Base-by-base conservation (phyloP, 2,113 vertebrate genomes). In the Pluvialis apricaria region DNA sequence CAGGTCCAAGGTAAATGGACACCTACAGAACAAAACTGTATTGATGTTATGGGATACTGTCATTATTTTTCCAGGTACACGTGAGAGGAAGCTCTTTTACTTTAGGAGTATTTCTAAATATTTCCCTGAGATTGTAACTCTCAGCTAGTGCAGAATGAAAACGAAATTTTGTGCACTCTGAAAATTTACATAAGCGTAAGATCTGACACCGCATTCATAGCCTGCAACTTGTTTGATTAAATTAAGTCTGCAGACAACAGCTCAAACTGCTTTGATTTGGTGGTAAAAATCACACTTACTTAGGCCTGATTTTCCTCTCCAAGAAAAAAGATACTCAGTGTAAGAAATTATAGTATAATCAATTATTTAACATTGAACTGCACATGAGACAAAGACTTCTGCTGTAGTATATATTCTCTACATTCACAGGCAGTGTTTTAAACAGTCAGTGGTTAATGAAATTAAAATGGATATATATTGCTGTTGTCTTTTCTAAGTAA, bases 1-100 rank as follows among this genome's bases (percentile, higher is more conserved):
- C 62, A 81, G 70, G 75, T 92, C 78, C 73, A 92, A 88, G 75
- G 86, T 86, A 95, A 97, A 95, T 91, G 91, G 82, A 96, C 66
- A 95, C 90, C 54, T 80, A 40, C 57, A 38, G 71, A 96, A 90
- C 36, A 94, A 80, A 96, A 86, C 54, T 36, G 32, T 93, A 78
- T 70, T 90, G 87, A 77, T 92, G 72, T 77, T 92, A 55, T 36
- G 21, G 71, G 55, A 94, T 21, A 73, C 29, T 29, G n/a, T 55
- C 7, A 68, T 58, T 85, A 34, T 90, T 92, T 79, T 73, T 90
- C 26, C 60, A 90, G 52, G 38, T 93, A 49, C 0, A 0, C 36
- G 66, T 72, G 42, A 91, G 34, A 55, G 31, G 22, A 80, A 73
- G 31, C 36, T 90, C 32, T 84, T 71, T 64, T 80, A 36, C 31